Conservation (phyloP, 2,113 vertebrate species). For the Bubo bubo region DNA sequence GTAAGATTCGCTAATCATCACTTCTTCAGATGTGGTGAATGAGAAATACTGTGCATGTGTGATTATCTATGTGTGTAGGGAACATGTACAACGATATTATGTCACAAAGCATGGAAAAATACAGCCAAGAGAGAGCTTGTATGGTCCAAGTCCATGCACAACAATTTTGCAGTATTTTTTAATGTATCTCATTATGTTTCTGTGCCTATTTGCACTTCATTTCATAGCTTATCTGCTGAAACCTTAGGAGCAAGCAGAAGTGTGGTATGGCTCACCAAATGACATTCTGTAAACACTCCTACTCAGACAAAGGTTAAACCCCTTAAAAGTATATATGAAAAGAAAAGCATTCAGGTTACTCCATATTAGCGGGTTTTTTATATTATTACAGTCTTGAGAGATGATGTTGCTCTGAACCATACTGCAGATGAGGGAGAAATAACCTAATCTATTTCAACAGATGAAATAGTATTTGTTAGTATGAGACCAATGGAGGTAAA, state of each 20-base stretch:
- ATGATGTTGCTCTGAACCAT: not conserved
- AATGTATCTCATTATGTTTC: not conserved
- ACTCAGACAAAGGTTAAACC: not conserved
- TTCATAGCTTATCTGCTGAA: not conserved
- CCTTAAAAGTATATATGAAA: not conserved
- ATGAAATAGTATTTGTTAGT: not conserved
- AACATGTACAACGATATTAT: not conserved
- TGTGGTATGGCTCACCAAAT: not conserved
- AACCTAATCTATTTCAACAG: not conserved
- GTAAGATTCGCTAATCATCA: not conserved
- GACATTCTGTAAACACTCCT: not conserved
- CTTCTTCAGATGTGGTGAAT: not conserved
- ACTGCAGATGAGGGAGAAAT: not conserved
- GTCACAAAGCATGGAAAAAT: not conserved
- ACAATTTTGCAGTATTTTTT: not conserved
- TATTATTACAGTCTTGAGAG: not conserved
- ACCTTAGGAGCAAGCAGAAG: not conserved
- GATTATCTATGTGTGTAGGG: not conserved
- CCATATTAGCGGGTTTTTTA: not conserved
- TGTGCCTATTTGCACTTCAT: not conserved
- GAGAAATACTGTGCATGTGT: not conserved
- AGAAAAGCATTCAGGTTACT: not conserved
- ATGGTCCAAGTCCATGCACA: not conserved
- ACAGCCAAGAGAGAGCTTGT: not conserved
- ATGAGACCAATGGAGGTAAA: not conserved